A percentile compares a stretch with the other conserved stretches of the same genome.
Evolutionary conservation across 1,140 invertebrate species (phyloP).

Genomic region (Antheraea mylitta): DNA sequence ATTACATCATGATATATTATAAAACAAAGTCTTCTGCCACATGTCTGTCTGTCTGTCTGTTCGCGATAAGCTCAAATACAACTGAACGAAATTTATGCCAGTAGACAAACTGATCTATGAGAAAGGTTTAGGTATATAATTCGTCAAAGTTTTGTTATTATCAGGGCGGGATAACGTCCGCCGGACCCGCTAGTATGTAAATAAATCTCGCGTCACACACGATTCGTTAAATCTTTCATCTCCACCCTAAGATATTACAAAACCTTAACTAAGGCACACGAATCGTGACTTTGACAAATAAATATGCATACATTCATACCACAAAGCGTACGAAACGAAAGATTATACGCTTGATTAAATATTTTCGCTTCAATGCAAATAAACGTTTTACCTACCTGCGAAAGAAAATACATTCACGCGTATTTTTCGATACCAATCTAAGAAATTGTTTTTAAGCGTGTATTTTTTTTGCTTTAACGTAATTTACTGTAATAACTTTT

Average conservation of each 20-base stretch:
- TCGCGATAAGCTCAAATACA: too few relatives aligned
- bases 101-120: too few relatives aligned
- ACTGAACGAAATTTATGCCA: too few relatives aligned
- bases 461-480: not conserved
- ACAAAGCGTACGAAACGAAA: slow-evolving; percentile 54
- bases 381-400: slow-evolving; percentile 37
- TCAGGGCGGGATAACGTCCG: too few relatives aligned
- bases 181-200: too few relatives aligned
- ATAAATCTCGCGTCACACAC: too few relatives aligned
- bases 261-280: slow-evolving; percentile 14
- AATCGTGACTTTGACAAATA: slow-evolving; percentile 27
- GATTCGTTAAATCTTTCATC: not conserved
- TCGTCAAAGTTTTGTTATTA: too few relatives aligned
- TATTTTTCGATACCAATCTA: slow-evolving; percentile 48
- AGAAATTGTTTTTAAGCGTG: slow-evolving; percentile 10
- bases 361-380: slow-evolving; percentile 64
- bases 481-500: too few relatives aligned
- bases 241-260: slow-evolving; percentile 16
- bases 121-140: too few relatives aligned
- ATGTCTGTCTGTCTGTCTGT: too few relatives aligned
- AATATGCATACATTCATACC: slow-evolving; percentile 44
- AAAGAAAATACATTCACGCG: slow-evolving; percentile 36
- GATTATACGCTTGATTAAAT: slow-evolving; percentile 70
- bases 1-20: too few relatives aligned
- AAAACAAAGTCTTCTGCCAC: too few relatives aligned